Percentiles rank a stretch among this genome's conserved stretches.
phyloP scores from a whole-genome alignment of 2,888 invertebrate species.

The Brachynemurus nebulosus region DNA sequence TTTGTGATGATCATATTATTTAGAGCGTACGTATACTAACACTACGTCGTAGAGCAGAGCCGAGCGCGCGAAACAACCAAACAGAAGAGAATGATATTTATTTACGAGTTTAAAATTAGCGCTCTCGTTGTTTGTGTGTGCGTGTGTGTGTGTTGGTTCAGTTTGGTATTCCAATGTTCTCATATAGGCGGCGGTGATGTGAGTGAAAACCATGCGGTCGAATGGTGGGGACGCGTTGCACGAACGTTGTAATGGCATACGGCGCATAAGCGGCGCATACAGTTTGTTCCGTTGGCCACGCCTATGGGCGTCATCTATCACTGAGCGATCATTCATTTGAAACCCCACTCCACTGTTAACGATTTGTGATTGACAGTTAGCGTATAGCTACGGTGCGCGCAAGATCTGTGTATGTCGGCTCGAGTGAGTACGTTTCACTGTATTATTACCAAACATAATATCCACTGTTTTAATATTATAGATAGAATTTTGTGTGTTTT shows the following conservation, averaged over 20 bases:
- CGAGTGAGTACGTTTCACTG: constrained; percentile 7
- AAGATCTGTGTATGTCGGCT: constrained; percentile 33
- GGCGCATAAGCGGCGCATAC: background rate
- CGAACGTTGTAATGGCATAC: background rate
- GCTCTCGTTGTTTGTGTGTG: background rate
- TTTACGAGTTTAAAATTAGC: constrained; percentile 3
- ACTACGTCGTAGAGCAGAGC: no score
- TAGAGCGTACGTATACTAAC: no score
- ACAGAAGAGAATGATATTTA: no score
- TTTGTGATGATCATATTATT: no score
- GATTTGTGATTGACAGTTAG: constrained; percentile 49
- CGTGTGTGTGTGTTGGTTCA: background rate
- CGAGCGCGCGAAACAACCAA: no score
- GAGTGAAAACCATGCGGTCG: no score
- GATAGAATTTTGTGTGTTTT: no score
- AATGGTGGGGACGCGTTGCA: no score
- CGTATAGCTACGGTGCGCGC: constrained; percentile 50
- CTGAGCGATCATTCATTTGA: constrained; percentile 35
- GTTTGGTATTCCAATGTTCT: no score
- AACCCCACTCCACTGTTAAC: constrained; percentile 39
- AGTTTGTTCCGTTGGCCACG: background rate
- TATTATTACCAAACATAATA: constrained; percentile 16
- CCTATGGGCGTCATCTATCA: constrained; percentile 26
- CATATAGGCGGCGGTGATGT: no score
- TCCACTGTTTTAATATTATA: no score